Evolutionary conservation across 2,888 invertebrate genomes (phyloP).

Genomic region (Emmelina monodactyla): DNA sequence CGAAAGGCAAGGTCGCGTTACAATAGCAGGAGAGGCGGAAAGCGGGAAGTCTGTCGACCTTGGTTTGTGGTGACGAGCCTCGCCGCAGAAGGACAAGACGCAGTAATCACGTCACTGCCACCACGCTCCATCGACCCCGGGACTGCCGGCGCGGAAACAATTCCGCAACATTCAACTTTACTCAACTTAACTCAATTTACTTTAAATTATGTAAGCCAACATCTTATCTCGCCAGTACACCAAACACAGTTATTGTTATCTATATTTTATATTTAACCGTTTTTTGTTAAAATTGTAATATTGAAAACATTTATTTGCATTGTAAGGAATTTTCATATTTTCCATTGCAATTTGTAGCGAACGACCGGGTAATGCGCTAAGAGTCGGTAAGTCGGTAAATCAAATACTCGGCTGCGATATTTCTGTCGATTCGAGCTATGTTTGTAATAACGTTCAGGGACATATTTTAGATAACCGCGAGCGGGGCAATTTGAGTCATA

Average conservation of each 20-base stretch:
- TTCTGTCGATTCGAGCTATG: slow-evolving; percentile 26
- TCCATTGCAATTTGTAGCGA: slow-evolving; percentile 1
- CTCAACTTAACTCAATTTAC: too few relatives aligned
- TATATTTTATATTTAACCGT: too few relatives aligned
- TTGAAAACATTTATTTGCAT: too few relatives aligned
- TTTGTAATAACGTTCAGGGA: slow-evolving; percentile 34
- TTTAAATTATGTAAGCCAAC: too few relatives aligned
- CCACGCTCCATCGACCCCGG: slow-evolving; percentile 30
- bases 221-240: too few relatives aligned
- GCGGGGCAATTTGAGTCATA: slow-evolving; percentile 28
- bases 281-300: too few relatives aligned
- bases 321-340: too few relatives aligned
- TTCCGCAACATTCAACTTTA: too few relatives aligned
- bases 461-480: slow-evolving; percentile 20
- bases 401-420: slow-evolving; percentile 22
- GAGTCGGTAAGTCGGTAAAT: slow-evolving; percentile 19
- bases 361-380: slow-evolving; percentile 1
- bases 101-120: slow-evolving; percentile 39
- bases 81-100: slow-evolving; percentile 28
- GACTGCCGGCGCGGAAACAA: background rate
- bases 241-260: too few relatives aligned
- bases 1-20: slow-evolving; percentile 34
- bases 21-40: slow-evolving; percentile 33
- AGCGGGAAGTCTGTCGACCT: slow-evolving; percentile 34
- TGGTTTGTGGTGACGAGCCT: slow-evolving; percentile 42